Conservation (phyloP, 2,888 invertebrate species). For the Netelia fuscicornis region DNA sequence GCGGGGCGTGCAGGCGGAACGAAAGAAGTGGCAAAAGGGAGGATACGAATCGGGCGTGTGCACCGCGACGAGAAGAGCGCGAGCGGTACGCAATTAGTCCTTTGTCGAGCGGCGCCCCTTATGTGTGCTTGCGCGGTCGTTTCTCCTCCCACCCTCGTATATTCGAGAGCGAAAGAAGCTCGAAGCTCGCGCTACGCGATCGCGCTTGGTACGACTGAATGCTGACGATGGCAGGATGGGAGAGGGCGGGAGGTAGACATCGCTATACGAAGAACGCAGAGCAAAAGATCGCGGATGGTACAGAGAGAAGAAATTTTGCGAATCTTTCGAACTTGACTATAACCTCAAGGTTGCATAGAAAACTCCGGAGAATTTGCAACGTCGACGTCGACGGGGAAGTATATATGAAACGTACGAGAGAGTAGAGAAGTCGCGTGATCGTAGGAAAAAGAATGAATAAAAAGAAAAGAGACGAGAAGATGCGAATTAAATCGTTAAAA, state of each 20-base stretch:
- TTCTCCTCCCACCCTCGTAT: slow-evolving; percentile 32
- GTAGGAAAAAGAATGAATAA: neutral
- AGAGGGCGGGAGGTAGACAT: neutral
- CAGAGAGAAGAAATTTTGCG: neutral
- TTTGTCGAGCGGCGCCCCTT: slow-evolving; percentile 69
- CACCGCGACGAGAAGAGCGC: slow-evolving; percentile 60
- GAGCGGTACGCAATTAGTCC: slow-evolving; percentile 73
- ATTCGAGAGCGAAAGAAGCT: slow-evolving; percentile 1
- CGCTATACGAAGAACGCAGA: neutral
- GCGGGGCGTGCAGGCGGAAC: slow-evolving; percentile 53
- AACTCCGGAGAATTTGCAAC: too few relatives aligned
- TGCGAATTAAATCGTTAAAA: slow-evolving; percentile 1
- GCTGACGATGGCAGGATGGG: neutral
- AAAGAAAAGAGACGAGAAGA: neutral
- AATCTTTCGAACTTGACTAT: neutral
- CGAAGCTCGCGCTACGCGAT: neutral
- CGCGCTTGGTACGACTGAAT: slow-evolving; percentile 3
- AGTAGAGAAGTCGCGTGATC: neutral
- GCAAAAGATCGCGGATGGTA: neutral
- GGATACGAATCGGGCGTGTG: slow-evolving; percentile 67
- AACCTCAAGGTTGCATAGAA: neutral
- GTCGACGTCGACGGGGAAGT: too few relatives aligned
- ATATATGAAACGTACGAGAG: too few relatives aligned
- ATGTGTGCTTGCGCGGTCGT: slow-evolving; percentile 48
- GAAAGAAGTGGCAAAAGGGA: slow-evolving; percentile 61